Percentiles rank a stretch among this genome's conserved stretches.
phyloP scores from a whole-genome alignment of 1,140 invertebrate species.

The Elymnias hypermnestra region DNA sequence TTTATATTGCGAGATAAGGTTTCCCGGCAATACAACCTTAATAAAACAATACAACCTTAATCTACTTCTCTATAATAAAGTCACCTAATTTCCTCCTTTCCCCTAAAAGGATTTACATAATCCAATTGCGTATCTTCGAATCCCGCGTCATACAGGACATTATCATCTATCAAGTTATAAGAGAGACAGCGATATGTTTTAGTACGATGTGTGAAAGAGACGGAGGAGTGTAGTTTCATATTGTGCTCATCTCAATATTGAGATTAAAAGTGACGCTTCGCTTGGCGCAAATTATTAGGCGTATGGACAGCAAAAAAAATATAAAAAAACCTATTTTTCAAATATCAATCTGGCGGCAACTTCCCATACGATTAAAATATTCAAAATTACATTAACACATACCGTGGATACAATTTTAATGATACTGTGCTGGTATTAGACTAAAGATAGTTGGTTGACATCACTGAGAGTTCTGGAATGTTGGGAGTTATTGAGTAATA shows the following conservation, averaged over 20 bases:
- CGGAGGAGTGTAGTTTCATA: conserved; percentile 47
- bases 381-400: too few species aligned
- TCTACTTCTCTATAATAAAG: too few species aligned
- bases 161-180: conserved; percentile 20
- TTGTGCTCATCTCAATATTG: conserved; percentile 72
- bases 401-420: too few species aligned
- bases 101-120: conserved; percentile 16
- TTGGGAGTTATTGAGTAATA: too few species aligned
- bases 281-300: conserved; percentile 64
- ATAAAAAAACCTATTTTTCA: neutral
- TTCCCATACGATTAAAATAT: too few species aligned
- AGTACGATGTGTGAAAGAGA: conserved; percentile 24
- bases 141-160: conserved; percentile 13
- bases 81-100: conserved; percentile 5
- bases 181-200: neutral
- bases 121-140: conserved; percentile 10
- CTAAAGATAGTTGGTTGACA: too few species aligned
- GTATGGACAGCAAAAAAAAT: conserved; percentile 40
- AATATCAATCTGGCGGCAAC: neutral
- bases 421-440: too few species aligned
- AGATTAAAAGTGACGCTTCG: conserved; percentile 70
- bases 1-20: too few species aligned
- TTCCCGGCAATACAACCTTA: too few species aligned
- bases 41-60: too few species aligned
- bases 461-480: too few species aligned